phyloP scores from a whole-genome alignment of 1,140 invertebrate species.

The Drosophila takahashii region DNA sequence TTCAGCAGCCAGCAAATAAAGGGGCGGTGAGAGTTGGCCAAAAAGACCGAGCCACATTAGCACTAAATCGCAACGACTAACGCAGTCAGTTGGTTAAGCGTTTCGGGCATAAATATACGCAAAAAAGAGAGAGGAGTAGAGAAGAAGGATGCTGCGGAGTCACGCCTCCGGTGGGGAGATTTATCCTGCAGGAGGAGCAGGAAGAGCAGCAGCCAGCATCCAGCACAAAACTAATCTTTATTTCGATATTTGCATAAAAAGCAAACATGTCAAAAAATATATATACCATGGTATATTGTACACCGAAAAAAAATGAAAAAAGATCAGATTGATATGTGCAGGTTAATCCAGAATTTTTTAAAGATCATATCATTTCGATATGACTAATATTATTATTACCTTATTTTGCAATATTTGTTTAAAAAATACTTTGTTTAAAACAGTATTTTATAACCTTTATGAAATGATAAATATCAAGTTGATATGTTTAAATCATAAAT shows the following conservation, averaged over 20 bases:
- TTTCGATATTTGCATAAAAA: conserved; percentile 81
- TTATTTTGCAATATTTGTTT: too few relatives aligned
- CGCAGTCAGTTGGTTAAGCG: conserved; percentile 81
- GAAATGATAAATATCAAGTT: too few relatives aligned
- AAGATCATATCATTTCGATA: too few relatives aligned
- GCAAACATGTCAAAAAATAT: conserved; percentile 76
- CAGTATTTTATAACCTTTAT: too few relatives aligned
- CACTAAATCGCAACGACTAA: conserved; percentile 78
- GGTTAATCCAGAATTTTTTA: too few relatives aligned
- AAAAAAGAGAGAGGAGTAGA: conserved; percentile 21
- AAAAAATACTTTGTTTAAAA: too few relatives aligned
- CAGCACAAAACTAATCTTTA: conserved; percentile 68
- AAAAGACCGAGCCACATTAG: conserved; percentile 60
- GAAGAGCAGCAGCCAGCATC: background rate
- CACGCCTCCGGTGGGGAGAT: conserved; percentile 45
- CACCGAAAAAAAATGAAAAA: too few relatives aligned
- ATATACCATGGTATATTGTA: too few relatives aligned
- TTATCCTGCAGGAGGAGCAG: conserved; percentile 51
- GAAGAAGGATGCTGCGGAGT: conserved; percentile 16
- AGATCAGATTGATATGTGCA: too few relatives aligned
- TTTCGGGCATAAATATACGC: conserved; percentile 73
- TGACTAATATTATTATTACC: too few relatives aligned
- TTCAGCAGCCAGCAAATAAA: conserved; percentile 32
- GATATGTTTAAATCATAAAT: too few relatives aligned
- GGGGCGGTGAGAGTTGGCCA: conserved; percentile 1